Evolutionary conservation across 2,888 invertebrate species (phyloP).

Genomic region (Limenitis arthemis): DNA sequence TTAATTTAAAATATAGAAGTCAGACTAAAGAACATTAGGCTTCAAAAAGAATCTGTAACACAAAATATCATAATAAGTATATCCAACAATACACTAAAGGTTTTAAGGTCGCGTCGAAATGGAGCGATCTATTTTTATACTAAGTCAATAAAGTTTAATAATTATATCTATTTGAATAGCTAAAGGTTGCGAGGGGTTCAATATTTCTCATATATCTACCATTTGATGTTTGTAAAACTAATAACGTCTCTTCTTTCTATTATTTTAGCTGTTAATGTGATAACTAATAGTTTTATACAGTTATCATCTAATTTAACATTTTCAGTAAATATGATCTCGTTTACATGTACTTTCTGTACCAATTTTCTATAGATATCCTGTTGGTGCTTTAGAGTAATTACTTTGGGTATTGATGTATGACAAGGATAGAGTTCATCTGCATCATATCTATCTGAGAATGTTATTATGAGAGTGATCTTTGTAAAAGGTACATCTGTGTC

Average conservation of each 20-base stretch:
- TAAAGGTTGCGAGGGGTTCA: not conserved
- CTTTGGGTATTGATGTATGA: no score
- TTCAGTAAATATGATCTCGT: slow-evolving; percentile 6
- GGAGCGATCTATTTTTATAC: slow-evolving; percentile 9
- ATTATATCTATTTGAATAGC: not conserved
- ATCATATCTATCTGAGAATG: not conserved
- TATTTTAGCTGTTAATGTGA: slow-evolving; percentile 10
- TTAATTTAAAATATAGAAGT: not conserved
- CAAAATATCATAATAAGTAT: not conserved
- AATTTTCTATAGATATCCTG: not conserved
- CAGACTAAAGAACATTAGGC: no score
- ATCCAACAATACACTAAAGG: slow-evolving; percentile 3
- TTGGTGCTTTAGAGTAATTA: not conserved
- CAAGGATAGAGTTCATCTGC: not conserved
- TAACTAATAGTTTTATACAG: slow-evolving; percentile 13
- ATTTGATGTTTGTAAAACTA: slow-evolving; percentile 1
- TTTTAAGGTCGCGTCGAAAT: slow-evolving; percentile 11
- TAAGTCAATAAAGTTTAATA: slow-evolving; percentile 9
- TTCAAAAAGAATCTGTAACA: no score
- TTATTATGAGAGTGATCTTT: no score
- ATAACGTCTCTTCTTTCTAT: slow-evolving; percentile 14
- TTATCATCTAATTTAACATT: slow-evolving; percentile 5
- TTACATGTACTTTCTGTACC: not conserved
- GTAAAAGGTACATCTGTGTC: no score
- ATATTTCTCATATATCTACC: no score